Evolutionary conservation across 2,888 invertebrate species (phyloP).

Genomic region (Masnerella sp.): DNA sequence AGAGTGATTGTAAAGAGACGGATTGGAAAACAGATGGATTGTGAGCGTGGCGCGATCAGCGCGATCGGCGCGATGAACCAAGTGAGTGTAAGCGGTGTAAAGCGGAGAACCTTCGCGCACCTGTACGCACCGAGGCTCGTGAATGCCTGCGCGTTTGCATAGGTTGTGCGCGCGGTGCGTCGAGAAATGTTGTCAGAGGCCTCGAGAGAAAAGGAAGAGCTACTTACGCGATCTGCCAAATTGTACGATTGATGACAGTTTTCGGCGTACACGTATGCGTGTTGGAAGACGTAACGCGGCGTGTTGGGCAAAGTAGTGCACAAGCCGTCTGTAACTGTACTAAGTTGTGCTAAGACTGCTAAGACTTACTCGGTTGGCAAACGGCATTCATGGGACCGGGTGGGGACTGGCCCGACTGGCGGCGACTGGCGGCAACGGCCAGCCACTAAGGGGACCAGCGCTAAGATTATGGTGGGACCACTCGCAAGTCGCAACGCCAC

Average conservation of each 20-base stretch:
- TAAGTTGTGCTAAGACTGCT: constrained; percentile 51
- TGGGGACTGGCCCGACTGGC: constrained; percentile 57
- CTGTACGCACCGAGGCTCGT: constrained; percentile 42
- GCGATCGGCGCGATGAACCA: too few relatives aligned
- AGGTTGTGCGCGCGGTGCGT: too few relatives aligned
- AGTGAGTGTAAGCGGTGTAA: too few relatives aligned
- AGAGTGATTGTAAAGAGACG: too few relatives aligned
- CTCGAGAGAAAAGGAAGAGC: too few relatives aligned
- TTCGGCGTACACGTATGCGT: constrained; percentile 8
- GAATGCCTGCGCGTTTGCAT: constrained; percentile 31
- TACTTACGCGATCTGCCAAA: not conserved
- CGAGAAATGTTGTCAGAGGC: too few relatives aligned
- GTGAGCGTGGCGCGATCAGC: not conserved
- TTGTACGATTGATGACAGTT: not conserved
- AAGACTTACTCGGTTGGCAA: constrained; percentile 56
- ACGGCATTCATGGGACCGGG: constrained; percentile 59
- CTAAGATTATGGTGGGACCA: too few relatives aligned
- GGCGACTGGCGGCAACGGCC: too few relatives aligned
- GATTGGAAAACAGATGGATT: constrained; percentile 20
- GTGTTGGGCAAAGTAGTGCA: constrained; percentile 36
- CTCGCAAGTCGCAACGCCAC: too few relatives aligned
- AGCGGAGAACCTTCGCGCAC: constrained; percentile 28
- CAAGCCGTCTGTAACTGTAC: constrained; percentile 58
- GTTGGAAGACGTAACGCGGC: constrained; percentile 36
- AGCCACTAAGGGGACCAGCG: too few relatives aligned